phyloP scores from a whole-genome alignment of 1,140 invertebrate genomes.

The Tetraneura akinire region DNA sequence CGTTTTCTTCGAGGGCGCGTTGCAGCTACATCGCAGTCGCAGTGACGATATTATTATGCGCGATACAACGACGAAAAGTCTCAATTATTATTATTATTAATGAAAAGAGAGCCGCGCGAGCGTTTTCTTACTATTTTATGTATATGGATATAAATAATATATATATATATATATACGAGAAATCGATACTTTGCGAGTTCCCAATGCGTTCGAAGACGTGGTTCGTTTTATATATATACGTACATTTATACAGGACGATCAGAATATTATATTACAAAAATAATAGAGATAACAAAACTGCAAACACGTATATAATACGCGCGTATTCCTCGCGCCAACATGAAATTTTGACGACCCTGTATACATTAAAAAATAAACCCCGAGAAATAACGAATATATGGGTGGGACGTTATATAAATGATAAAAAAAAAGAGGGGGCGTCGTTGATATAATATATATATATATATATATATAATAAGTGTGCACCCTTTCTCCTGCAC shows the following conservation, averaged over 20 bases:
- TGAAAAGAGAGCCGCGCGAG: slow-evolving; percentile 7
- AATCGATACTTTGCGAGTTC: slow-evolving; percentile 33
- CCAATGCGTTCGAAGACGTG: too few relatives aligned
- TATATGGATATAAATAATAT: not conserved
- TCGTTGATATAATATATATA: slow-evolving; percentile 30
- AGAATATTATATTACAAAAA: too few relatives aligned
- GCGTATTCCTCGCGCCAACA: too few relatives aligned
- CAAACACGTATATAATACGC: too few relatives aligned
- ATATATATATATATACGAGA: not conserved
- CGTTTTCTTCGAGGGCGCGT: not conserved
- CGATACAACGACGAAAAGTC: slow-evolving; percentile 18
- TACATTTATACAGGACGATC: too few relatives aligned
- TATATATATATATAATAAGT: slow-evolving; percentile 30
- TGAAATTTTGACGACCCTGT: too few relatives aligned
- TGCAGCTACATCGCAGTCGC: not conserved
- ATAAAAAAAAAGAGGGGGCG: slow-evolving; percentile 34
- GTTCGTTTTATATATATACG: too few relatives aligned
- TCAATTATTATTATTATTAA: slow-evolving; percentile 28
- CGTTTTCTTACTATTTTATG: not conserved
- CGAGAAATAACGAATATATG: slow-evolving; percentile 33
- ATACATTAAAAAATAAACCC: not conserved
- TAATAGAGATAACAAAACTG: too few relatives aligned
- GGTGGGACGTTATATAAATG: slow-evolving; percentile 19
- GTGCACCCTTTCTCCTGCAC: slow-evolving; percentile 18
- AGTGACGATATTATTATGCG: not conserved